Conservation (phyloP, 2,888 invertebrate species). For the Plusia festucae region DNA sequence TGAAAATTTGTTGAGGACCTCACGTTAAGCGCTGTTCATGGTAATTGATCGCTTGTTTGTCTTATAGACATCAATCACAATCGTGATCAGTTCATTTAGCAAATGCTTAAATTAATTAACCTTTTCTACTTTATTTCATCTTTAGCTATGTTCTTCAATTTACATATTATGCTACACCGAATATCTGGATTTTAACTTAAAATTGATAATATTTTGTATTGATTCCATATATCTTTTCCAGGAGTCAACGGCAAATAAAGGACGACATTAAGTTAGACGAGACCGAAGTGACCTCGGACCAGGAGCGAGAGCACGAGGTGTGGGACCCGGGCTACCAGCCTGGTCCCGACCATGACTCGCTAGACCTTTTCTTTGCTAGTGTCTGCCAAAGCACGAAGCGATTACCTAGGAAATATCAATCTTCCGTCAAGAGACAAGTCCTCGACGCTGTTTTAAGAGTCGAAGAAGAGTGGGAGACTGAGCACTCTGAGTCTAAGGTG, state of each 20-base stretch:
- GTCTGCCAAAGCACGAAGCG: slow-evolving; percentile 82
- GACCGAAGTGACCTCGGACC: slow-evolving; percentile 70
- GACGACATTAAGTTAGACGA: slow-evolving; percentile 73
- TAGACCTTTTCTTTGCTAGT: slow-evolving; percentile 85
- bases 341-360: slow-evolving; percentile 68
- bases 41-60: too few relatives aligned
- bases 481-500: slow-evolving; percentile 58
- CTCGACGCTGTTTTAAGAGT: slow-evolving; percentile 77
- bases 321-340: slow-evolving; percentile 67
- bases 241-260: slow-evolving; percentile 54
- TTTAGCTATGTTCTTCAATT: too few relatives aligned
- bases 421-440: slow-evolving; percentile 75
- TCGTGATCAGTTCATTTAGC: too few relatives aligned
- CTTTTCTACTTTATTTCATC: too few relatives aligned
- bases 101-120: too few relatives aligned
- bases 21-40: too few relatives aligned
- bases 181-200: too few relatives aligned
- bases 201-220: not conserved
- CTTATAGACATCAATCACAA: too few relatives aligned
- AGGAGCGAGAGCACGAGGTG: slow-evolving; percentile 63
- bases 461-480: slow-evolving; percentile 77
- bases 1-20: too few relatives aligned
- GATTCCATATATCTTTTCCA: slow-evolving; percentile 8
- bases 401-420: slow-evolving; percentile 73
- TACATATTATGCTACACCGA: too few relatives aligned